A percentile compares a stretch with the other conserved stretches of the same genome.
Conservation (phyloP, 2,888 invertebrate genomes). For the Tethea ocularis region DNA sequence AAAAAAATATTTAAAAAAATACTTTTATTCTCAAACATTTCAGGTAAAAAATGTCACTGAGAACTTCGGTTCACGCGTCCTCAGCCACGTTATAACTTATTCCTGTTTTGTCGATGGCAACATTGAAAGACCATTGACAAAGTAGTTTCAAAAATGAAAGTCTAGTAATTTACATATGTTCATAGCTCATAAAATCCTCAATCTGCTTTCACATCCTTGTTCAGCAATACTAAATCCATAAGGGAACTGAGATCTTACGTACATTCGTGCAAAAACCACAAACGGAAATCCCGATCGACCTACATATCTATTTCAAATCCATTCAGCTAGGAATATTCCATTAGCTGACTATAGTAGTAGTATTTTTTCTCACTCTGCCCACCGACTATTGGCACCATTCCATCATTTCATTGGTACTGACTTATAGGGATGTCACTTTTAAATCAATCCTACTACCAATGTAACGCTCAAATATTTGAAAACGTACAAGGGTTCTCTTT, state of each 20-base stretch:
- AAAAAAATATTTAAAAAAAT: too few relatives aligned
- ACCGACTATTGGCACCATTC: conserved; percentile 36
- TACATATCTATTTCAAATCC: conserved; percentile 38
- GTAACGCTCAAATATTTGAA: not conserved
- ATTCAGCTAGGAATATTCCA: conserved; percentile 49
- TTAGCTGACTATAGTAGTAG: conserved; percentile 31
- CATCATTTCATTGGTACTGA: conserved; percentile 25
- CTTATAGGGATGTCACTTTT: conserved; percentile 8
- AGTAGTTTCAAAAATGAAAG: too few relatives aligned
- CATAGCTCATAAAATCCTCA: too few relatives aligned
- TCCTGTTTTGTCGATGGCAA: too few relatives aligned
- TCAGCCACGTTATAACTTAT: too few relatives aligned
- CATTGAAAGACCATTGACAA: too few relatives aligned
- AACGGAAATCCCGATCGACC: conserved; percentile 15
- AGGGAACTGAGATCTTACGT: not conserved
- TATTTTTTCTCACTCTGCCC: conserved; percentile 22
- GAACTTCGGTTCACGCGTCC: too few relatives aligned
- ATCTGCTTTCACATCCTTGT: too few relatives aligned
- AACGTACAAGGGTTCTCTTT: not conserved
- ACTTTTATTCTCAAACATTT: too few relatives aligned
- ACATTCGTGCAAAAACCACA: conserved; percentile 4
- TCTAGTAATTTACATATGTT: too few relatives aligned
- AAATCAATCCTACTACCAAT: not conserved
- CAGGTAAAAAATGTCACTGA: too few relatives aligned
- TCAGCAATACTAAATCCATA: conserved; percentile 2